These are phyloP conservation scores for Betta splendens DNA, from an alignment of 2,797 vertebrate species.

Conservation along the genomic window DNA sequence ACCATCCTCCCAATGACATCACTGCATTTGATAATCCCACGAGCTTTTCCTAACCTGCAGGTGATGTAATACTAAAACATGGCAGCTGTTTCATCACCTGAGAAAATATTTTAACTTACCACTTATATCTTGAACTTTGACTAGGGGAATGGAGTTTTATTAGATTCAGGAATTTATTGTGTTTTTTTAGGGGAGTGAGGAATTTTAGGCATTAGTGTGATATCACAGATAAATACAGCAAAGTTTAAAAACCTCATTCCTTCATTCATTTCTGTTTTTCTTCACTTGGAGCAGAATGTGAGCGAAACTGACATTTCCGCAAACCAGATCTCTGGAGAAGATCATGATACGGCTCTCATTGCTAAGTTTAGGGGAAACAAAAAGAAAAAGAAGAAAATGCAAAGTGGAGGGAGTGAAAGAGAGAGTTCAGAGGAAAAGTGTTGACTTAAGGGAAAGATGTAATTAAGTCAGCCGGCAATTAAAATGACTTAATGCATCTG, in stretches of 20 bases:
- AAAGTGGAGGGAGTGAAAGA: not conserved
- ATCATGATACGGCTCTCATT: slow-evolving; percentile 42
- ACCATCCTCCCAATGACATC: slow-evolving; percentile 39
- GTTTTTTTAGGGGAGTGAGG: not conserved
- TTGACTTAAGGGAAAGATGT: slow-evolving; percentile 42
- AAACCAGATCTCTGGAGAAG: slow-evolving; percentile 51
- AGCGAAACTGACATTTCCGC: slow-evolving; percentile 47
- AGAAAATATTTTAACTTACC: slow-evolving; percentile 30
- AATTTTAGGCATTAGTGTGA: slow-evolving; percentile 2
- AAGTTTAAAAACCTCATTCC: slow-evolving; percentile 33
- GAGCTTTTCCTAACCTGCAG: slow-evolving; percentile 11
- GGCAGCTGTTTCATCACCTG: slow-evolving; percentile 14
- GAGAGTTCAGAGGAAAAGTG: slow-evolving; percentile 13
- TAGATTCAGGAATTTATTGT: slow-evolving; percentile 1
- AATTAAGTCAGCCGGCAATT: slow-evolving; percentile 43
- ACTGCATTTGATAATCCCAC: slow-evolving; percentile 36
- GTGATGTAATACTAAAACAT: slow-evolving; percentile 47
- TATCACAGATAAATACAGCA: slow-evolving; percentile 11
- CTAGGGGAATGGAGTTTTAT: not conserved
- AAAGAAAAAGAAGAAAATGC: slow-evolving; percentile 4
- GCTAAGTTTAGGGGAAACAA: slow-evolving; percentile 55
- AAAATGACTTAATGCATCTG: slow-evolving; percentile 30
- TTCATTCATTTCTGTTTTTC: slow-evolving; percentile 23
- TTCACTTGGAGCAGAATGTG: slow-evolving; percentile 24
- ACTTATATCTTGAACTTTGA: slow-evolving; percentile 4